Conservation (phyloP, 2,797 vertebrate species). For the Enoplosus armatus region DNA sequence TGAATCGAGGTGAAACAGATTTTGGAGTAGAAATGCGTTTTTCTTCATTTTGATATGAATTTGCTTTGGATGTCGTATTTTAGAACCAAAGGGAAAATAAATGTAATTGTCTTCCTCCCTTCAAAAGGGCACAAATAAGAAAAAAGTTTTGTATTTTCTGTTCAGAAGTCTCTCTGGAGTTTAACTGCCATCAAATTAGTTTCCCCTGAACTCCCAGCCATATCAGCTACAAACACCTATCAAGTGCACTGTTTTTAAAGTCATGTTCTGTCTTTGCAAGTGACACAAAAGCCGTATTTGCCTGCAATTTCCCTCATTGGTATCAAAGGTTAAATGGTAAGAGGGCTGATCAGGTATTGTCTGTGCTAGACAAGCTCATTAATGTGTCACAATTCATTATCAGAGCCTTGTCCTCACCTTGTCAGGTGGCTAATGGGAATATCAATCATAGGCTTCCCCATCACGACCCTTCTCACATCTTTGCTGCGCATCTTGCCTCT, state of each 20-base stretch:
- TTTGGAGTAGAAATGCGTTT: neutral
- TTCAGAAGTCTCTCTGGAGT: neutral
- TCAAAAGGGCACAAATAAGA: neutral
- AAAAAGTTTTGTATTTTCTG: neutral
- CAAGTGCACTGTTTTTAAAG: conserved; percentile 35
- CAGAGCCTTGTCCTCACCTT: conserved; percentile 81
- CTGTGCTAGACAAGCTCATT: conserved; percentile 85
- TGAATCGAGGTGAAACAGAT: neutral
- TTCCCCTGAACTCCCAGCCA: conserved; percentile 7
- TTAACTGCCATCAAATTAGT: neutral
- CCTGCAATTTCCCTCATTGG: conserved; percentile 62
- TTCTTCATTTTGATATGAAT: neutral
- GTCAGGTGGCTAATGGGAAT: conserved; percentile 87
- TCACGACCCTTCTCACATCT: conserved; percentile 74
- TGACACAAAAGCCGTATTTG: conserved; percentile 67
- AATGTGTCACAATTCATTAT: conserved; percentile 89
- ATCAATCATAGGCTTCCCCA: conserved; percentile 85
- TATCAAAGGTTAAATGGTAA: conserved; percentile 81
- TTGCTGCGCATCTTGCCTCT: conserved; percentile 60
- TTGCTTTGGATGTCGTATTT: neutral
- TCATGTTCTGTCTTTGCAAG: conserved; percentile 53
- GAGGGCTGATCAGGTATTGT: conserved; percentile 84
- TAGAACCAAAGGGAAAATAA: neutral
- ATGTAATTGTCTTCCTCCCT: neutral
- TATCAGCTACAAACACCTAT: conserved; percentile 7